Conservation (phyloP, 1,140 invertebrate species). For the Leptoteleia sp. region DNA sequence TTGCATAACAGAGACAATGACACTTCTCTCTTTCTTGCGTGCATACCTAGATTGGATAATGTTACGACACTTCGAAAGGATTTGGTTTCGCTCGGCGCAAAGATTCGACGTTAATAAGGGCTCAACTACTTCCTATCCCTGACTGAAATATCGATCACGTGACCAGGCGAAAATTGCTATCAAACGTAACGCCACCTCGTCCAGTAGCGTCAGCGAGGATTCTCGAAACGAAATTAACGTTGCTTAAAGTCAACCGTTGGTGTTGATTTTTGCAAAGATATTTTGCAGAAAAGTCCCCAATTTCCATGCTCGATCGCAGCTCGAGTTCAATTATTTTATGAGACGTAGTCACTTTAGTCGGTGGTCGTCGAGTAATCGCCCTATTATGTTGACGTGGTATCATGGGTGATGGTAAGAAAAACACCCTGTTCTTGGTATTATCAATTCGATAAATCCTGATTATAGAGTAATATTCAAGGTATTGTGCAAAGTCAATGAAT, state of each 20-base stretch:
- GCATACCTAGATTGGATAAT: conserved; percentile 64
- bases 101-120: conserved; percentile 58
- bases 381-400: conserved; percentile 76
- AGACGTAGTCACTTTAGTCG: conserved; percentile 80
- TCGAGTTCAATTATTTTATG: conserved; percentile 76
- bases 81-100: conserved; percentile 40
- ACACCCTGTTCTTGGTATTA: conserved; percentile 66
- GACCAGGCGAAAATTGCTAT: conserved; percentile 24
- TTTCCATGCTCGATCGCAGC: conserved; percentile 69
- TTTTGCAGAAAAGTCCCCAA: conserved; percentile 50
- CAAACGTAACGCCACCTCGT: conserved; percentile 18
- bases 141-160: conserved; percentile 38
- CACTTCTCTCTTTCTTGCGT: conserved; percentile 64
- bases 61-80: conserved; percentile 61
- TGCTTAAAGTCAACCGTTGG: not conserved
- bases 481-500: too few species aligned
- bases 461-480: not conserved
- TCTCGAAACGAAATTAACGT: too few species aligned
- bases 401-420: conserved; percentile 79
- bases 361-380: conserved; percentile 76
- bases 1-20: conserved; percentile 73
- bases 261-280: not conserved
- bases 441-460: conserved; percentile 72
- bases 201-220: not conserved
- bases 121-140: conserved; percentile 53